Conservation (phyloP, 2,113 vertebrate genomes). For the Lepus americanus region DNA sequence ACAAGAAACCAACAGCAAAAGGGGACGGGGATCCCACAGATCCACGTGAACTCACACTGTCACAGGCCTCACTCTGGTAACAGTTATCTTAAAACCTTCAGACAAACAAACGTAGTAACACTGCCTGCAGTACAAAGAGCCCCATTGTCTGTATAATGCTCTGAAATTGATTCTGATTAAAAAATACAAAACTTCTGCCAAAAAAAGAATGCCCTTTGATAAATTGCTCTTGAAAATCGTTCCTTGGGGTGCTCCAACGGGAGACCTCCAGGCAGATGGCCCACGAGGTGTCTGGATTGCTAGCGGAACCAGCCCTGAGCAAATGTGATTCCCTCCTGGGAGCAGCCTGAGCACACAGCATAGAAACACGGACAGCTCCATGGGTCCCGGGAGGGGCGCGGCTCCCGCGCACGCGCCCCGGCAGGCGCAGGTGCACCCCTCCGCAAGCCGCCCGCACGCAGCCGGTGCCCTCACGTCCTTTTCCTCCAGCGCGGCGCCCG, state of each 20-base stretch:
- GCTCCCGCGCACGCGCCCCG: background rate
- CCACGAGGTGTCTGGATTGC: accelerated
- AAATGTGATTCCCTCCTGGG: accelerated
- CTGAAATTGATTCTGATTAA: background rate
- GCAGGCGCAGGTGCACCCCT: background rate
- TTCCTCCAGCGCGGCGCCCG: slow-evolving; percentile 80
- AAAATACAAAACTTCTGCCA: slow-evolving; percentile 62
- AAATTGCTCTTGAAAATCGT: background rate
- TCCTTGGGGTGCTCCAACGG: background rate
- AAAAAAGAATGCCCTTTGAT: slow-evolving; percentile 52
- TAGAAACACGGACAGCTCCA: accelerated
- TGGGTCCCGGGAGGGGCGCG: background rate
- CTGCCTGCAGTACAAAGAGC: slow-evolving; percentile 12
- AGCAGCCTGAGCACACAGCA: background rate
- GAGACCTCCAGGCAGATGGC: background rate
- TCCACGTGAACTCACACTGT: background rate
- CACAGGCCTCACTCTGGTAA: slow-evolving; percentile 31
- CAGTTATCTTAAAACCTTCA: background rate
- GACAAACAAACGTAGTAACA: slow-evolving; percentile 4
- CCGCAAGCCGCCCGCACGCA: background rate
- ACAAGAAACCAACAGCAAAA: background rate
- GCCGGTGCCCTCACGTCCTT: slow-evolving; percentile 81
- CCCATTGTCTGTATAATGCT: background rate
- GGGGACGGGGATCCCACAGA: background rate
- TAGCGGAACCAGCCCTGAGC: background rate